A percentile compares a stretch with the other conserved stretches of the same genome.
Conservation (phyloP, 2,113 vertebrate species). For the Oenanthe oenanthe region DNA sequence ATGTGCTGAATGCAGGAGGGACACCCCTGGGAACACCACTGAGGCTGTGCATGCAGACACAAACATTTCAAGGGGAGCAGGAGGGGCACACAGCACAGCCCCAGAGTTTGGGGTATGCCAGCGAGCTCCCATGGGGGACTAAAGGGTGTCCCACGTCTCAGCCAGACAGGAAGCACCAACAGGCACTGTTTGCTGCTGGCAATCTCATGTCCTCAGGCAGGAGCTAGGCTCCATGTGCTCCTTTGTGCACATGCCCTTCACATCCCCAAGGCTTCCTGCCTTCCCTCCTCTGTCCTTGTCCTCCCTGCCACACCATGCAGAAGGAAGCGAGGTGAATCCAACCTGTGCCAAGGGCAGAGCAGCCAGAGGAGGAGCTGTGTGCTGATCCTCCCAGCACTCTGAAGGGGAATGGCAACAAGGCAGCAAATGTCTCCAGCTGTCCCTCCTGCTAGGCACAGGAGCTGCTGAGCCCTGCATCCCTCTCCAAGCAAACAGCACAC, state of each 20-base stretch:
- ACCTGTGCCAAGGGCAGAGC: neutral
- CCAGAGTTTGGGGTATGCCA: neutral
- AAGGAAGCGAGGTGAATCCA: neutral
- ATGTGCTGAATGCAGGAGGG: neutral
- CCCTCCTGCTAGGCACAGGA: neutral
- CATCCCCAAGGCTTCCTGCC: neutral
- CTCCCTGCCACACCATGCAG: neutral
- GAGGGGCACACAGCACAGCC: neutral
- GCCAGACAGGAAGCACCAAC: neutral
- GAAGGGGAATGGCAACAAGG: neutral
- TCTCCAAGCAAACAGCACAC: neutral
- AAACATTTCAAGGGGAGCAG: neutral
- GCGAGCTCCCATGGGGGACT: neutral
- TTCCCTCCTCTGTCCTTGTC: neutral
- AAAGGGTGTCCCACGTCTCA: neutral
- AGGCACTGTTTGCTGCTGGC: neutral
- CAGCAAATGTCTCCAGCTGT: neutral
- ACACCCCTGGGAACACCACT: neutral
- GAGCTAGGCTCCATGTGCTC: neutral
- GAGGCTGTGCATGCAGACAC: accelerated
- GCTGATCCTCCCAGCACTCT: neutral
- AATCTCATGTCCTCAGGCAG: neutral
- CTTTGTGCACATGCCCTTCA: neutral
- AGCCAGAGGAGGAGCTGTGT: neutral
- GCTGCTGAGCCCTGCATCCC: neutral